A percentile compares a stretch with the other conserved stretches of the same genome.
Evolutionary conservation across 1,140 invertebrate species (phyloP).

Genomic region (Penaeus vannamei): DNA sequence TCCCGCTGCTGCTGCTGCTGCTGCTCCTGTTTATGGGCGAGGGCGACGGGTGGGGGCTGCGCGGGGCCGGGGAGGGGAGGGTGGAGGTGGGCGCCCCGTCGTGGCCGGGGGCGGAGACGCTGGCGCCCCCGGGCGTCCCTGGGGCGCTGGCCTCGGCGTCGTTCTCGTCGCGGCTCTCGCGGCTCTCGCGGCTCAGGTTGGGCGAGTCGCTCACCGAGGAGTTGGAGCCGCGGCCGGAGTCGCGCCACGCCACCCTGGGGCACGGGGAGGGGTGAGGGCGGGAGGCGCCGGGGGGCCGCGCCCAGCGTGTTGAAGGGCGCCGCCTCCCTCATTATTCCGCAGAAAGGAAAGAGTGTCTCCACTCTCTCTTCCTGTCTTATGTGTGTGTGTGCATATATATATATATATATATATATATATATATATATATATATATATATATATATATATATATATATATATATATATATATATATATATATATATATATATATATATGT

Average conservation of each 20-base stretch:
- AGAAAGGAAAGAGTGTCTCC: too few relatives aligned
- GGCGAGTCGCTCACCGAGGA: constrained; percentile 58
- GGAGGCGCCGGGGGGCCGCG: too few relatives aligned
- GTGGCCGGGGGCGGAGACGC: neutral
- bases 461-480: too few relatives aligned
- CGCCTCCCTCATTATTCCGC: too few relatives aligned
- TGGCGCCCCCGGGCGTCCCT: neutral
- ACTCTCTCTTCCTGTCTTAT: too few relatives aligned
- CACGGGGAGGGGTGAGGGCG: neutral
- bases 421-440: too few relatives aligned
- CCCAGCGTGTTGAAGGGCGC: too few relatives aligned
- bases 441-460: too few relatives aligned
- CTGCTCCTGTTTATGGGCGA: constrained; percentile 50
- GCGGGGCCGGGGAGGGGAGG: neutral
- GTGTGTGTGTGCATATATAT: too few relatives aligned
- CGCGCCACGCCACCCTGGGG: constrained; percentile 51
- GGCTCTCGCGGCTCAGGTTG: constrained; percentile 50
- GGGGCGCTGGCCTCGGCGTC: constrained; percentile 13
- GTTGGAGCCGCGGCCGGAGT: constrained; percentile 49
- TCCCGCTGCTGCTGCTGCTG: constrained; percentile 53
- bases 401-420: too few relatives aligned
- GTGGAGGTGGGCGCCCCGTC: neutral
- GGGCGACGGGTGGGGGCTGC: constrained; percentile 37
- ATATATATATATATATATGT: too few relatives aligned
- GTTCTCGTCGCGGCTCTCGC: constrained; percentile 22